Conservation (phyloP, 2,797 vertebrate genomes). For the Cyprinella venusta region DNA sequence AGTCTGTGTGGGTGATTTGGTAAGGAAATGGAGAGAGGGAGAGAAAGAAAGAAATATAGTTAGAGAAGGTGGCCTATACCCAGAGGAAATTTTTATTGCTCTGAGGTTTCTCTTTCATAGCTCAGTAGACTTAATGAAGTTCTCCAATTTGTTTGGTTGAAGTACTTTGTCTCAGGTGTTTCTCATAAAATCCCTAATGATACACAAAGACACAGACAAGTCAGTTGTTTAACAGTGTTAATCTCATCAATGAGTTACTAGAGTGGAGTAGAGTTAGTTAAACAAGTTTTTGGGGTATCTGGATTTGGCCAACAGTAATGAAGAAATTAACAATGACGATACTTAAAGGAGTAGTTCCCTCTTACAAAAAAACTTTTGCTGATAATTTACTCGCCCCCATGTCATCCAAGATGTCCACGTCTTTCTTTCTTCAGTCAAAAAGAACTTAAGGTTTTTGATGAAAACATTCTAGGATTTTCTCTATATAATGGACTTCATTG, state of each 20-base stretch:
- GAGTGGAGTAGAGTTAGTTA: too few relatives aligned
- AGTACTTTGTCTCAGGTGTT: conserved; percentile 6
- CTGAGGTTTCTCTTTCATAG: conserved; percentile 15
- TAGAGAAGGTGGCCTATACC: background rate
- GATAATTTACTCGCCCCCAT: too few relatives aligned
- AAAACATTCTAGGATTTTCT: too few relatives aligned
- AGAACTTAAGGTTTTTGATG: too few relatives aligned
- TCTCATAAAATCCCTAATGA: background rate
- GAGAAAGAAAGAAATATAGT: conserved; percentile 1
- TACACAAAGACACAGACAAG: background rate
- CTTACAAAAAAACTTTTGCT: too few relatives aligned
- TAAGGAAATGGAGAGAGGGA: conserved; percentile 48
- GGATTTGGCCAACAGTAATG: background rate
- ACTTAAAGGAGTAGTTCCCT: background rate
- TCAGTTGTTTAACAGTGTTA: background rate
- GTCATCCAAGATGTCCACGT: too few relatives aligned
- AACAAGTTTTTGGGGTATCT: background rate
- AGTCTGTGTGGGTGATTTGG: conserved; percentile 67
- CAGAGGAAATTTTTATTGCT: conserved; percentile 7
- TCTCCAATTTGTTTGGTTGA: background rate
- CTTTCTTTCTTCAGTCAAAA: too few relatives aligned
- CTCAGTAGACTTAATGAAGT: background rate
- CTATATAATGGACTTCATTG: too few relatives aligned
- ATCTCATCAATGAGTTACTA: background rate
- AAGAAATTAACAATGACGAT: background rate